These are phyloP conservation scores for Camelus dromedarius DNA, from an alignment of 2,113 vertebrate species.

Conservation along the genomic window DNA sequence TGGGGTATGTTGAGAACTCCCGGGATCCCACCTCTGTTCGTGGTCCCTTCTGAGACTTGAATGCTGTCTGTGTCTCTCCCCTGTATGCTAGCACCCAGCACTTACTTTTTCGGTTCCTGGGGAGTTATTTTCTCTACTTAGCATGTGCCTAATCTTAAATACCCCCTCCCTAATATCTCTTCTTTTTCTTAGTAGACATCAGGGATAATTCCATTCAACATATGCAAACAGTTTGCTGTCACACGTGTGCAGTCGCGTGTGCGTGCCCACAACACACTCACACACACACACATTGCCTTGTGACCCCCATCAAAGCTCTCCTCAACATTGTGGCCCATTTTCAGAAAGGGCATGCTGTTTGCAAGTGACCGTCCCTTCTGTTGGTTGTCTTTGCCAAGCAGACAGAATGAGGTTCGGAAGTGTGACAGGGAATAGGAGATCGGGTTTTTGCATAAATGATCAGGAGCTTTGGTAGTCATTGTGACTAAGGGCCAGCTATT, in stretches of 20 bases:
- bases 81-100: background rate
- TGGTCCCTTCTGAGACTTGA: constrained; percentile 28
- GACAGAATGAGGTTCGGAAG: background rate
- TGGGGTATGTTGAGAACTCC: background rate
- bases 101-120: background rate
- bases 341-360: constrained; percentile 16
- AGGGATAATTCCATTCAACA: constrained; percentile 56
- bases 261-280: background rate
- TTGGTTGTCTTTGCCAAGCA: constrained; percentile 30
- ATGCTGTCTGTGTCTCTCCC: background rate
- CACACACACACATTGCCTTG: background rate
- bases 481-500: background rate
- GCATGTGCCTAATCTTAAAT: constrained; percentile 77
- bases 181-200: constrained; percentile 61
- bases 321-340: background rate
- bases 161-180: background rate
- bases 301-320: background rate
- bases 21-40: background rate
- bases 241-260: background rate
- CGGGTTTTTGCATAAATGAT: background rate
- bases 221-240: background rate
- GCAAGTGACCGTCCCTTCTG: background rate
- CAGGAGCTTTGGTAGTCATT: background rate
- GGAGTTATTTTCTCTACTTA: constrained; percentile 59
- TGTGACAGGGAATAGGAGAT: background rate